Evolutionary conservation across 1,140 invertebrate genomes (phyloP), one percentile per base, ranked within the genome.

Genomic region (Anagrus nilaparvatae): DNA sequence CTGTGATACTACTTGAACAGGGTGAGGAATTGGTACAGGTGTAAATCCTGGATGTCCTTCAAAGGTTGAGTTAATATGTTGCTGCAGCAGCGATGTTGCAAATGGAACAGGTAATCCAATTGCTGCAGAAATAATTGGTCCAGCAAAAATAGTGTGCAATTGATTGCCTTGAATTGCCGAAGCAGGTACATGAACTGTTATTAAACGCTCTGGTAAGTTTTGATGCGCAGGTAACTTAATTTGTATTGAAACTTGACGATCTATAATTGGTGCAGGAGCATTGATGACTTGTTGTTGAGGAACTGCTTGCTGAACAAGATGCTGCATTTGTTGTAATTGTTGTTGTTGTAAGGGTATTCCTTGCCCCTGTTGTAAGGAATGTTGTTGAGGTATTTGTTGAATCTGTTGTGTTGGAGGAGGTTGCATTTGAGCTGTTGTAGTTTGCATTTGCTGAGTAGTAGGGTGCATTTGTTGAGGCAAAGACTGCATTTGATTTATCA

Each of bases 181-280:
- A 20, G 84, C 83, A 49, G 86, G 85, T 53, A 91, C 87, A 63
- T 88, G 82, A 58, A 89, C 84, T 8, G 83, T 84, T 40, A 88
- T 74, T 27, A 81, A 74, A 54, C 82, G 72, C 50, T 78, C 75
- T 52, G 76, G 75, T 43, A 75, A 74, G 37, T 78, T 79, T 20
- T 77, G 70, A 47, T 81, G 79, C 30, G 81, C 76, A 25, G 85
- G 85, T 49, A 88, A 63, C 5, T 81, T 84, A 28, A 75, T 74
- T 53, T 75, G 73, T 47, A 74, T 73, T 29, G 77, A 76, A 31
- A 79, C 75, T 65, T 63, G 65, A 40, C 63, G 43, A 3, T 68
- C 63, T n/a, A 59, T 45, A 19, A 63, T 59, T 3, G 58, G 54
- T 14, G 57, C 43, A 29, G 52, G 29, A 13, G 49, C 50, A 58